These are phyloP conservation scores for Apotomis capreana DNA, from an alignment of 2,888 invertebrate genomes.

Conservation along the genomic window DNA sequence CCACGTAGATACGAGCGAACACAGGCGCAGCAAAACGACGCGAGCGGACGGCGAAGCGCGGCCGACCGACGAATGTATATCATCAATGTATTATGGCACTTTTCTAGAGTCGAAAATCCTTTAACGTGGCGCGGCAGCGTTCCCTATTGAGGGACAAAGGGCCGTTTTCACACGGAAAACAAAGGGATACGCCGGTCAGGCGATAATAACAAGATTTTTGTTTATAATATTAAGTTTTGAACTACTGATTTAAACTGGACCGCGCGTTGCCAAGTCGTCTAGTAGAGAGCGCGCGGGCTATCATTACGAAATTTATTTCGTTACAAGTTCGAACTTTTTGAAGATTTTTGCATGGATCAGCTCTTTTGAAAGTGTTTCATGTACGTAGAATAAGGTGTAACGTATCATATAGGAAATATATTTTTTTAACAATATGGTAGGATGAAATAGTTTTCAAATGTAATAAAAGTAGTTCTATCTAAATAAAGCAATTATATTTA, in stretches of 20 bases:
- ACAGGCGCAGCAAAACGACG: conserved; percentile 74
- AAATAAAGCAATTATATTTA: conserved; percentile 61
- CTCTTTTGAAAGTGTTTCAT: conserved; percentile 13
- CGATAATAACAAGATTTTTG: conserved; percentile 63
- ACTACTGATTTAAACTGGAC: conserved; percentile 60
- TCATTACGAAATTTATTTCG: conserved; percentile 69
- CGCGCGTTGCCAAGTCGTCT: conserved; percentile 74
- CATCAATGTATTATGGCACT: conserved; percentile 75
- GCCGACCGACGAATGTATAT: conserved; percentile 73
- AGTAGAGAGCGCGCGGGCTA: conserved; percentile 66
- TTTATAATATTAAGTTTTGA: conserved; percentile 63
- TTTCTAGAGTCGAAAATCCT: conserved; percentile 82
- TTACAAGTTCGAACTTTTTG: conserved; percentile 56
- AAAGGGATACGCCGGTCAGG: conserved; percentile 76
- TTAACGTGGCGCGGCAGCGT: conserved; percentile 73
- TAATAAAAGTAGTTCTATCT: conserved; percentile 47
- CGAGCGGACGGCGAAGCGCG: conserved; percentile 71
- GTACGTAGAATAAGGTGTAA: conserved; percentile 48
- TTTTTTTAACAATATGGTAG: conserved; percentile 58
- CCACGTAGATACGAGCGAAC: conserved; percentile 72
- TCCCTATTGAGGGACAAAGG: conserved; percentile 79
- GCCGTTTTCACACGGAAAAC: conserved; percentile 78
- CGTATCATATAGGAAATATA: conserved; percentile 60
- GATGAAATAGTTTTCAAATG: conserved; percentile 47
- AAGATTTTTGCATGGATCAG: conserved; percentile 54